Evolutionary conservation across 2,113 vertebrate genomes (phyloP).

Genomic region (Aphyosemion australe): DNA sequence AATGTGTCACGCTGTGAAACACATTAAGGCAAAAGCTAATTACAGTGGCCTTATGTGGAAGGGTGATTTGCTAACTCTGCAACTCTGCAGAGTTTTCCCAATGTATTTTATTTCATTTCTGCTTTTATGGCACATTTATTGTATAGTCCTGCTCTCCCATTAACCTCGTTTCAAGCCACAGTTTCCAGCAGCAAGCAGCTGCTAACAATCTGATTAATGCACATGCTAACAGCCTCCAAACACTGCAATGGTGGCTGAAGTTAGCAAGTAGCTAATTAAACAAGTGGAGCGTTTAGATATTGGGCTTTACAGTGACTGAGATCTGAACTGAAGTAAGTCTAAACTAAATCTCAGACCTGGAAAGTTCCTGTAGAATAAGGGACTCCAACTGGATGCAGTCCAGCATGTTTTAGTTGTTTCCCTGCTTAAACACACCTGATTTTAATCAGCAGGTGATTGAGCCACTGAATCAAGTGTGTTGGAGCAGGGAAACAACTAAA

Average conservation of each 20-base stretch:
- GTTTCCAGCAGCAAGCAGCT: conserved; percentile 1
- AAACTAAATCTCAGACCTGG: too few relatives aligned
- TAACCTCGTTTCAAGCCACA: conserved; percentile 15
- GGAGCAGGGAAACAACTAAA: too few relatives aligned
- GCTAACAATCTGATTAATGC: background rate
- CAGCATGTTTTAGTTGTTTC: too few relatives aligned
- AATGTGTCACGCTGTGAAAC: background rate
- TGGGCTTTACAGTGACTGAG: background rate
- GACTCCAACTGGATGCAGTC: too few relatives aligned
- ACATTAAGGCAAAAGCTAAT: conserved; percentile 9
- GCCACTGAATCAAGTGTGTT: too few relatives aligned
- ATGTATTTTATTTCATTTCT: conserved; percentile 1
- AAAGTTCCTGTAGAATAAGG: too few relatives aligned
- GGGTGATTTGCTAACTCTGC: background rate
- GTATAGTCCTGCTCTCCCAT: conserved; percentile 9
- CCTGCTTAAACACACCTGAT: too few relatives aligned
- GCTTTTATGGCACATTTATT: conserved; percentile 14
- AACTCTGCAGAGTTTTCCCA: background rate
- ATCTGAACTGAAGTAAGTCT: background rate
- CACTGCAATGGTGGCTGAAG: background rate
- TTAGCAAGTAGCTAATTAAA: background rate
- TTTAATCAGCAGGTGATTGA: too few relatives aligned
- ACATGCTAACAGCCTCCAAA: background rate
- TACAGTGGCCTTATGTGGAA: background rate
- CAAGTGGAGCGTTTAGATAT: background rate